These are phyloP conservation scores for Beris chalybata DNA, from an alignment of 2,888 invertebrate genomes.

Conservation along the genomic window DNA sequence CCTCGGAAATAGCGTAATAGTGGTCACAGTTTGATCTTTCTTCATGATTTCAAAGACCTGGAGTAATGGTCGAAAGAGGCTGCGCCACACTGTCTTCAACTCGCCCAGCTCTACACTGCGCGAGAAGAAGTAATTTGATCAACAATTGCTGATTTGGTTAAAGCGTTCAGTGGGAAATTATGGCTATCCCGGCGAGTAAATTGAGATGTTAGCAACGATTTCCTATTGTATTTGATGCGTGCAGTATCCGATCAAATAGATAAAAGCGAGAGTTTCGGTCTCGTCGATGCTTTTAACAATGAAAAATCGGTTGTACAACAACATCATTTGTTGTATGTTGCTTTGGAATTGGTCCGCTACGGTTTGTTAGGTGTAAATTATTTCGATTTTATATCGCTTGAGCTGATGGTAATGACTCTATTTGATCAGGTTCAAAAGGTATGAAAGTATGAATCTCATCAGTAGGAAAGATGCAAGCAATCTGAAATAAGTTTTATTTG, in stretches of 20 bases:
- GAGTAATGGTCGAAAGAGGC: no score
- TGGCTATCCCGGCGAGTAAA: constrained; percentile 32
- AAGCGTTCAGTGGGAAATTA: constrained; percentile 32
- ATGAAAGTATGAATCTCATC: no score
- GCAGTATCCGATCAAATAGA: constrained; percentile 27
- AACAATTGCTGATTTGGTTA: constrained; percentile 31
- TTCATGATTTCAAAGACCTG: no score
- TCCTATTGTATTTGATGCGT: constrained; percentile 30
- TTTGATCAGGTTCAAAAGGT: not conserved
- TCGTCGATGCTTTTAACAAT: constrained; percentile 21
- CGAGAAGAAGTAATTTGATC: constrained; percentile 29
- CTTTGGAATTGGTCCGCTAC: constrained; percentile 1
- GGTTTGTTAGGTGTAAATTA: constrained; percentile 27
- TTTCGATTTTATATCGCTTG: constrained; percentile 12
- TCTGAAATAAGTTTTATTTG: no score
- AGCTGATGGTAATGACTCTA: constrained; percentile 8
- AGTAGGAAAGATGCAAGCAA: no score
- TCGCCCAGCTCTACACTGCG: no score
- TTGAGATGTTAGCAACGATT: constrained; percentile 29
- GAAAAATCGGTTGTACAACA: constrained; percentile 13
- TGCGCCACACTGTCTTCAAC: no score
- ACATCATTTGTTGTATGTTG: not conserved
- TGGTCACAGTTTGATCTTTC: constrained; percentile 18
- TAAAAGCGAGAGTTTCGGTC: constrained; percentile 27
- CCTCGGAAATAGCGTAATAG: not conserved